Base-by-base conservation (phyloP, 1,140 invertebrate species). In the Atta cephalotes region DNA sequence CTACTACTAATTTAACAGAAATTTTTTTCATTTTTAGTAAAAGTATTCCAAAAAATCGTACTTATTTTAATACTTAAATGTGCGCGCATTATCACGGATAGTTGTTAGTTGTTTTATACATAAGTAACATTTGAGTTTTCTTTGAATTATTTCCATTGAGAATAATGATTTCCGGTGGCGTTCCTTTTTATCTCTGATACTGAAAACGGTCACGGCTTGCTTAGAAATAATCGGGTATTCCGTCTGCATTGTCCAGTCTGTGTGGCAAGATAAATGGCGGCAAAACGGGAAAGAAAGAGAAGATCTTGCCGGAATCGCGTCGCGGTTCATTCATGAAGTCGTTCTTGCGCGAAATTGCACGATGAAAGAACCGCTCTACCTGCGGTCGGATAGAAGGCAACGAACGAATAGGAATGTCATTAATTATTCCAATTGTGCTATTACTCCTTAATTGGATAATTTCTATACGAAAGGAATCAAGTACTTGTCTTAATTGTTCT, bases 131-230 rank as follows among this genome's bases (percentile, higher is more conserved):
- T 93, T 91, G 87, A 88, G 82, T 93, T 93, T 92, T 87, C 70
- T 82, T 85, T 90, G 72, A 78, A 92, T 91, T 91, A 90, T 78
- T 89, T 70, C 63, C 85, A 78, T 25, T 35, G 62, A 82, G 91
- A 93, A 93, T 93, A 90, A 92, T 91, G 90, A 93, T 94, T 93
- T 94, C 92, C 93, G 91, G 92, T 93, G 93, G 92, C 92, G 93
- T 93, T 90, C 92, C 80, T 94, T 93, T 91, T 93, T 90, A 56
- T 56, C 56, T 51, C 21, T 6, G 5, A 70, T 25, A 66, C 5
- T 85, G 28, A 51, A 39, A n/a, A 35, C 53, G 35, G 14, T 28
- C 39, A 9, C 45, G 18, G 62, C 25, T 18, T 89, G 68, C 89
- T 85, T 90, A 91, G 88, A 93, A 92, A 92, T 80, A 91, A 92